Conservation (phyloP, 2,113 vertebrate genomes). For the Onychorhynchus coronatus region DNA sequence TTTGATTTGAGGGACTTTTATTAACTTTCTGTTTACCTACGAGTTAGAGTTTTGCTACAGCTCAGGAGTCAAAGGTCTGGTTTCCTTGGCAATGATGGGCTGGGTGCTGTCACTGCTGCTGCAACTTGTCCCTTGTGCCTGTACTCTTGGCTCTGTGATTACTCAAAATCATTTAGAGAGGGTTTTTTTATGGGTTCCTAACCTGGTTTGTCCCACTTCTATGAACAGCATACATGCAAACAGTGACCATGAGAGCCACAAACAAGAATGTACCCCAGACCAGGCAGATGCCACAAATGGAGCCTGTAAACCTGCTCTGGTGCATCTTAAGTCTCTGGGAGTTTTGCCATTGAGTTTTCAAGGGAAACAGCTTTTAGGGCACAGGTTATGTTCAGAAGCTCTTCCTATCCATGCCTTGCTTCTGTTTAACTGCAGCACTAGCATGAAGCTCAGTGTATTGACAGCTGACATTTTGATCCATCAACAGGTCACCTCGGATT, state of each 20-base stretch:
- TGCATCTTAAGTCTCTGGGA: neutral
- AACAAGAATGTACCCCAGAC: neutral
- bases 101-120: neutral
- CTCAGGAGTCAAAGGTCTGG: neutral
- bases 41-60: neutral
- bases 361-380: neutral
- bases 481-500: rapidly evolving
- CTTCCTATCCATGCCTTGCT: neutral
- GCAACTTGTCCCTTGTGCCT: neutral
- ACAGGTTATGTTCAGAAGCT: neutral
- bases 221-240: neutral
- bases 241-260: neutral
- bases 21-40: neutral
- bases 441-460: neutral
- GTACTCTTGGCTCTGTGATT: neutral
- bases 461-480: neutral
- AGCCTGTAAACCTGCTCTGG: neutral
- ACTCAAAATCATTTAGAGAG: neutral
- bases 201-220: neutral
- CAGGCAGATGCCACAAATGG: neutral
- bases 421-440: neutral
- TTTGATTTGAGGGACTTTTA: neutral
- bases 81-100: neutral
- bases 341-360: neutral
- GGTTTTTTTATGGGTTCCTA: neutral